Evolutionary conservation across 2,113 vertebrate genomes (phyloP), one percentile per base, ranked within the genome.

Genomic region (Prionailurus viverrinus): DNA sequence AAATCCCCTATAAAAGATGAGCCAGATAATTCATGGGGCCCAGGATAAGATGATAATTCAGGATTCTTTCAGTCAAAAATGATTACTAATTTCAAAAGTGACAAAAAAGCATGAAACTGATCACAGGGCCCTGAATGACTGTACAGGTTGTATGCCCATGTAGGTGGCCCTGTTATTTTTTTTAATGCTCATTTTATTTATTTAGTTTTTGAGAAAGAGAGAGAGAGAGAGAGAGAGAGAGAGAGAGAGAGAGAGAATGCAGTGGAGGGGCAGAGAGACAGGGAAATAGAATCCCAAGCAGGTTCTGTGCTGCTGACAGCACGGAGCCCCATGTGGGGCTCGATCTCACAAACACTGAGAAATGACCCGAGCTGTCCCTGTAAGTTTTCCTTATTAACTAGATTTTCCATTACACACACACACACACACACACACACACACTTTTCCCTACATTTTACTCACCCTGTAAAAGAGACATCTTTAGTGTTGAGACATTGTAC

Each of bases 141-240:
- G 2, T 7, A 39, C 48, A 86, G 31, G 4, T 23, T 65, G 0
- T 13, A 39, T 51, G 21, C 0, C 12, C 53, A 33, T 0, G 1
- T 4, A 91, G 39, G 16, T 31, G 51, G 8, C 8, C 31, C 21
- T 95, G 12, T 8, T 86, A 10, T 53, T 95, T 58, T 61, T 61
- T 23, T 61, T 61, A 61, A 23, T 58, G 55, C 19, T 21, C 7
- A 21, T 58, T 58, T 58, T 58, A 21, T 58, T 58, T 58, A 21
- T 58, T 58, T 58, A 58, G 21, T 58, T 58, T 58, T 55, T 55
- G 53, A 58, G 55, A 58, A 58, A 58, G 55, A 58, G 55, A 7
- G 55, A 58, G 19, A 58, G 55, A 58, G 55, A 6, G 55, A 53
- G 15, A 4, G 53, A 18, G 14, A 53, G 53, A 53, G 53, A 15